Evolutionary conservation across 2,113 vertebrate species (phyloP), one percentile per base, ranked within the genome.

Genomic region (Trochalopteron elliotii): DNA sequence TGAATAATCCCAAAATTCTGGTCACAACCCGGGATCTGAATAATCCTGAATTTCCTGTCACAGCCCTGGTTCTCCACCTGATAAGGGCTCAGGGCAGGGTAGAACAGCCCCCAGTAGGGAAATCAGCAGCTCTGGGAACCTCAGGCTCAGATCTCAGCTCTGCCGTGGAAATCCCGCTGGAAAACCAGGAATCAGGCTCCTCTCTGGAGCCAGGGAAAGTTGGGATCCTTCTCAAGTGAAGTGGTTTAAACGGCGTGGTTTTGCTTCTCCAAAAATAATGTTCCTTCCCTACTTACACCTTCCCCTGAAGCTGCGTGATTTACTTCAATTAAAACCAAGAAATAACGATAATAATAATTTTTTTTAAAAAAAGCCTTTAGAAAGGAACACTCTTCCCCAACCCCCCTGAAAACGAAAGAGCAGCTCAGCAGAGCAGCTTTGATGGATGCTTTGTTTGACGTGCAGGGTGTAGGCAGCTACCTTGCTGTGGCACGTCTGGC

Each of bases 361-460:
- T 10, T 50, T 27, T 25, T 14, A 50, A 50, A 24, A 35, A 37
- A 59, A 25, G n/a, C 35, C 24, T 40, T 42, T 53, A 40, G 53
- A 74, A 87, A 84, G 70, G 44, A 84, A 20, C 42, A 16, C 0
- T 0, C 27, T 92, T 59, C 80, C 80, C 35, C 0, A 7, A 64
- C 79, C 25, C 22, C 65, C 44, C 63, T 70, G 77, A 9, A 91
- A 78, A 78, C n/a, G 53, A 40, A 59, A 16, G 5, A 42, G 23
- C 44, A 94, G 64, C 65, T 84, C 15, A 55, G 59, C 42, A 68
- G 81, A 2, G 61, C 61, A n/a, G 60, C 15, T 70, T 49, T 89
- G 93, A 71, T 31, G 31, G 93, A 71, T 79, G 77, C 14, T 25
- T n/a, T 81, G 86, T 75, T 91, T 89, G 93, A 83, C 60, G 12